These are phyloP conservation scores for Hozukius guyotensis DNA, from an alignment of 2,797 vertebrate genomes.

Conservation along the genomic window DNA sequence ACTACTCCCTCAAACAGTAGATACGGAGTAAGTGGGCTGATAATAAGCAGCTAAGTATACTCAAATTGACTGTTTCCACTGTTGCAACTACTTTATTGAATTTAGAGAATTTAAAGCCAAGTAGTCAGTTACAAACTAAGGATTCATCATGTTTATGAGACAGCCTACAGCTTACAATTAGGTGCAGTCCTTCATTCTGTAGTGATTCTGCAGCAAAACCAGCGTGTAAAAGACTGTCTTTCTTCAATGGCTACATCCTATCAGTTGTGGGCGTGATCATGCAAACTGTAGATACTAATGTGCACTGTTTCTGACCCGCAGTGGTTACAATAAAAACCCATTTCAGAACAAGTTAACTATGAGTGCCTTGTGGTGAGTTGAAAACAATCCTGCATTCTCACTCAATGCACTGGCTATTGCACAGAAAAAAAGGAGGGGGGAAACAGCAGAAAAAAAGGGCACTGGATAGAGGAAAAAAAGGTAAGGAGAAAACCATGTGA, in stretches of 20 bases:
- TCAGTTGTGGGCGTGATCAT: slow-evolving; percentile 56
- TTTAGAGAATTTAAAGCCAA: slow-evolving; percentile 12
- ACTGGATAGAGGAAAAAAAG: slow-evolving; percentile 38
- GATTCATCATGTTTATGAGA: slow-evolving; percentile 27
- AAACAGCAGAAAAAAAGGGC: slow-evolving; percentile 33
- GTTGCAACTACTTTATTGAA: slow-evolving; percentile 16
- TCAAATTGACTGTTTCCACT: slow-evolving; percentile 18
- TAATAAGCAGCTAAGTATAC: slow-evolving; percentile 21
- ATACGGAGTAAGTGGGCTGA: slow-evolving; percentile 9
- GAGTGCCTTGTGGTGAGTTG: slow-evolving; percentile 54
- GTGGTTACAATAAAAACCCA: slow-evolving; percentile 48
- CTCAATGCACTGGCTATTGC: slow-evolving; percentile 39
- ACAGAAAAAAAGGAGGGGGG: not conserved
- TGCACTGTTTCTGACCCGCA: slow-evolving; percentile 57
- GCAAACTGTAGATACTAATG: slow-evolving; percentile 66
- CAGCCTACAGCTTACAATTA: not conserved
- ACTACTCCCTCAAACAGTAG: slow-evolving; percentile 23
- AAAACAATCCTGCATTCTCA: slow-evolving; percentile 63
- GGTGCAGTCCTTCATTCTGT: not conserved
- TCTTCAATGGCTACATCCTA: slow-evolving; percentile 21
- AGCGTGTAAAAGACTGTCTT: not conserved
- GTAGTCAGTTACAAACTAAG: not conserved
- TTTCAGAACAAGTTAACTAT: slow-evolving; percentile 46
- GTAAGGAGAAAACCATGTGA: slow-evolving; percentile 63
- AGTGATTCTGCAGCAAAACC: not conserved